Evolutionary conservation across 92 coral and sea anemone species (phyloP), one percentile per base, ranked within the genome.

Genomic region (Epizoanthus stellaris): DNA sequence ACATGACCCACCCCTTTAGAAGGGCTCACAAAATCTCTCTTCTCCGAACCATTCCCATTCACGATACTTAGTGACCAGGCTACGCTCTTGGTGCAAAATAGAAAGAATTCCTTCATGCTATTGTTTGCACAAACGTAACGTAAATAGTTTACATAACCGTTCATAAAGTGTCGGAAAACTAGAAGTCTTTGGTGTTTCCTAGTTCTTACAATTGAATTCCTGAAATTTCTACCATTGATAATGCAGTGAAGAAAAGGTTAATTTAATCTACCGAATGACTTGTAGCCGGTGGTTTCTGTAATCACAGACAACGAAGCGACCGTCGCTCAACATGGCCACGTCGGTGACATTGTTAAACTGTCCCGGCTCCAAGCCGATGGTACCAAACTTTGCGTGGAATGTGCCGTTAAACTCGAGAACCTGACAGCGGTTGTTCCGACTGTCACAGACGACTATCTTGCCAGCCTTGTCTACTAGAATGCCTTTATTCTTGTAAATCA

Each of bases 401-500:
- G 36, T 25, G 34, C 89, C 89, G 38, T 86, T 70, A 58, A 65
- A 56, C 25, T 73, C 68, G 56, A 86, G 25, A 40, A 86, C 25
- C n/a, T 86, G 89, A 14, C 73, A 75, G 73, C 80, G 71, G 42
- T 79, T 77, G 73, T 68, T 77, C 3, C 63, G 82, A 34, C 79
- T 54, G 72, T 80, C 85, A 47, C 84, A 77, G 52, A 86, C 85
- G 21, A 86, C 74, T 43, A 86, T 76, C 47, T 86, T 56, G 15
- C 68, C 80, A 45, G 45, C 47, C 56, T 58, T 80, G 85, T 86
- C 85, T 57, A 80, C 53, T 17, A 82, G 45, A 56, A 86, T 56
- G 36, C 89, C 89, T 42, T 61, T 73, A 15, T 81, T 81, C 43
- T 77, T 77, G 53, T 47, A 57, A 63, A 66, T 39, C 65, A 30